phyloP scores from a whole-genome alignment of 2,113 vertebrate species.

The Craseonycteris thonglongyai region DNA sequence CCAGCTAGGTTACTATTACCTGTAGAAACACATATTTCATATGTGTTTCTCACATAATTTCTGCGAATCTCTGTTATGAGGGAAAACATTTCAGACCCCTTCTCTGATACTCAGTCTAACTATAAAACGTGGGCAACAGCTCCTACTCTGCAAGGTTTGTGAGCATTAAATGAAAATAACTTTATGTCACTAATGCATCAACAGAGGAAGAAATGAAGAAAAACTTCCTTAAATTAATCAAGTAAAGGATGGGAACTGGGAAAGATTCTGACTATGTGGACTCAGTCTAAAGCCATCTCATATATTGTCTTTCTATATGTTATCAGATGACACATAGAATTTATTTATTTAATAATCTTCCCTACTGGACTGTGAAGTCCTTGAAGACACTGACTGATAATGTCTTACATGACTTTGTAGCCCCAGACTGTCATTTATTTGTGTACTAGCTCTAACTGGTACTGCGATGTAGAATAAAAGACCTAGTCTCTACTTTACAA shows the following conservation, averaged over 20 bases:
- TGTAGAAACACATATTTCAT: too few species aligned
- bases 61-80: not conserved
- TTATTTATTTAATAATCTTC: not conserved
- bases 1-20: not conserved
- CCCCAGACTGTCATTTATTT: not conserved
- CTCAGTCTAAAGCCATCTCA: not conserved
- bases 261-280: not conserved
- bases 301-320: not conserved
- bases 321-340: not conserved
- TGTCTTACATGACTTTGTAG: not conserved
- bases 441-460: not conserved
- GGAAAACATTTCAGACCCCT: not conserved
- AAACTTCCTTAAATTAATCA: not conserved
- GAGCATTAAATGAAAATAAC: not conserved
- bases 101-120: not conserved
- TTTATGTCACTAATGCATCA: not conserved
- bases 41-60: not conserved
- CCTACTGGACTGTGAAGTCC: not conserved
- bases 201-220: not conserved
- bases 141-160: not conserved
- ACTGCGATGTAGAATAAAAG: not conserved
- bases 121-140: not conserved
- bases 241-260: not conserved
- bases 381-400: not conserved
- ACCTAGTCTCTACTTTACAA: not conserved